phyloP scores from a whole-genome alignment of 2,113 vertebrate species.

The Laticauda laticaudata region DNA sequence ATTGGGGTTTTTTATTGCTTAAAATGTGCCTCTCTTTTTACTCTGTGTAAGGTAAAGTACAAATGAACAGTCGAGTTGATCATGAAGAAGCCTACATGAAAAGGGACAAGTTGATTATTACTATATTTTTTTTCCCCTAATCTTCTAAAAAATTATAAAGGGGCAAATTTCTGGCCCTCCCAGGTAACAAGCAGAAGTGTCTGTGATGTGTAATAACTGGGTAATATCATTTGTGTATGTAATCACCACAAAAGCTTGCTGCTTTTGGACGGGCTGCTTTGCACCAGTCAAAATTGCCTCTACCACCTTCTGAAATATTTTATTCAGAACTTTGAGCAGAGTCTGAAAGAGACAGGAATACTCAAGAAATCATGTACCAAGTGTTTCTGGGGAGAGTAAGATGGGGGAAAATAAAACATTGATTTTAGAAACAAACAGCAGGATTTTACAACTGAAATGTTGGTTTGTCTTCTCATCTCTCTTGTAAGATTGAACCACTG shows the following conservation, averaged over 20 bases:
- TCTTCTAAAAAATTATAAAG: not conserved
- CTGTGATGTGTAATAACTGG: not conserved
- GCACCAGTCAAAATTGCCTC: not conserved
- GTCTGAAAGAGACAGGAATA: conserved; percentile 9
- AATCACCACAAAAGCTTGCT: not conserved
- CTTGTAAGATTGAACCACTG: conserved; percentile 81
- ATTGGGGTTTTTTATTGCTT: conserved; percentile 11
- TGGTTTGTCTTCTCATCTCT: conserved; percentile 81
- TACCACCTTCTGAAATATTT: conserved; percentile 33
- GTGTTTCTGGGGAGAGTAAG: conserved; percentile 28
- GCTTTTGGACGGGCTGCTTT: not conserved
- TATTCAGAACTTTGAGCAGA: conserved; percentile 16
- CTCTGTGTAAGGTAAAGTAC: conserved; percentile 24
- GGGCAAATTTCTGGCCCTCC: not conserved
- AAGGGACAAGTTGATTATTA: conserved; percentile 14
- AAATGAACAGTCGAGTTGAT: conserved; percentile 43
- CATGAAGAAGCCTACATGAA: conserved; percentile 2
- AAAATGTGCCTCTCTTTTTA: conserved; percentile 35
- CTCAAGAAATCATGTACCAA: conserved; percentile 4
- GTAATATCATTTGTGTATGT: rapidly evolving
- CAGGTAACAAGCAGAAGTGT: conserved; percentile 9
- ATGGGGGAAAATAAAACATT: conserved; percentile 32
- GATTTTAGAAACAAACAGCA: conserved; percentile 78
- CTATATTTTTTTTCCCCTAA: not conserved
- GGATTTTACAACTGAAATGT: conserved; percentile 86